These are phyloP conservation scores for Alloplasta piceator DNA, from an alignment of 2,888 invertebrate species.

Conservation along the genomic window DNA sequence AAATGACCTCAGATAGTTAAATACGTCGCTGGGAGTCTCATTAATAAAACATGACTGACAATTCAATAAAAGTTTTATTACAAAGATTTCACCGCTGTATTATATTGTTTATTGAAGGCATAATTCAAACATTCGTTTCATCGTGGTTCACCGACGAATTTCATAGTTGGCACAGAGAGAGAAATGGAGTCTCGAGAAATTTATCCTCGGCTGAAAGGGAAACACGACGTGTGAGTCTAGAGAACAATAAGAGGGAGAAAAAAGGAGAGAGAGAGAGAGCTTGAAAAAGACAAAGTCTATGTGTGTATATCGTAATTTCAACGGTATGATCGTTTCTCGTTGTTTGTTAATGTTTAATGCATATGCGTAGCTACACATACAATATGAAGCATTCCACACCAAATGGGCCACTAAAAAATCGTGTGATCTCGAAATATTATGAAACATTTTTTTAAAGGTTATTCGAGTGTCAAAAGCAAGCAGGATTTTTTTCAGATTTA, in stretches of 20 bases:
- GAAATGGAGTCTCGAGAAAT: slow-evolving; percentile 44
- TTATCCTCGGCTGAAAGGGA: slow-evolving; percentile 27
- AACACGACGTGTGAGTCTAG: slow-evolving; percentile 7
- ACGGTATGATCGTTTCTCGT: slow-evolving; percentile 49
- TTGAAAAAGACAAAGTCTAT: slow-evolving; percentile 12
- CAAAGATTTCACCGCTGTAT: slow-evolving; percentile 5
- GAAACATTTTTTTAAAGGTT: no score
- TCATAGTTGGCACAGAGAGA: neutral
- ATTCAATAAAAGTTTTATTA: slow-evolving; percentile 21
- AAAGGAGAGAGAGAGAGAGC: slow-evolving; percentile 7
- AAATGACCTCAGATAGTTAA: neutral
- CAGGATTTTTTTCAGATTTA: no score
- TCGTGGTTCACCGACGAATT: neutral
- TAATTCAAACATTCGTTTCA: slow-evolving; percentile 14
- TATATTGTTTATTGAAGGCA: neutral
- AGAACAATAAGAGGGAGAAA: slow-evolving; percentile 19
- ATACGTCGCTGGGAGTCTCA: slow-evolving; percentile 2
- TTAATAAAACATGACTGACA: slow-evolving; percentile 12
- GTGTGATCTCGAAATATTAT: no score
- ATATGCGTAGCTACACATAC: slow-evolving; percentile 50
- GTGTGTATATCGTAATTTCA: slow-evolving; percentile 29
- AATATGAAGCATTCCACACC: no score
- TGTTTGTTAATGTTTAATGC: slow-evolving; percentile 67
- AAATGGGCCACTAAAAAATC: no score
- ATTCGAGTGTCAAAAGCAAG: no score